Base-by-base conservation (phyloP, 2,888 invertebrate genomes). In the Oxystoma pomonae region DNA sequence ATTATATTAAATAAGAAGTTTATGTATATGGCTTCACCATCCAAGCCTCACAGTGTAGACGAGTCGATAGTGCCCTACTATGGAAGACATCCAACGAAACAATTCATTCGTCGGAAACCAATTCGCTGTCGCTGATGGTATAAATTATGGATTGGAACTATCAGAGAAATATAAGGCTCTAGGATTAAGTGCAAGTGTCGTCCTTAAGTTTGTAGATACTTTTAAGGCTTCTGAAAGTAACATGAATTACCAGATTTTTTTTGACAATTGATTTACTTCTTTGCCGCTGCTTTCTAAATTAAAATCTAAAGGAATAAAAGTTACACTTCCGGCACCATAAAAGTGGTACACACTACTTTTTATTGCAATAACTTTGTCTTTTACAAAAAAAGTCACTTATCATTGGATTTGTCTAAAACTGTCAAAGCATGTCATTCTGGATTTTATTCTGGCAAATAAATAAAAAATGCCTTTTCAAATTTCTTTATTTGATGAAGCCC, bases 1-100 rank as follows among this genome's bases (percentile, higher is more conserved):
- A 60, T 55, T 58, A n/a, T 55, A 49, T 21, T 67, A n/a, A 67
- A 63, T 63, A 63, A 65, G 20, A 65, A 63, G 57, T 65, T 63
- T 61, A 61, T 65, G 50, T 59, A 63, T 21, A 21, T 65, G 22
- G 62, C 62, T 12, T 62, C 61, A 1, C 1, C 22, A 2, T 64
- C 58, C 61, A 50, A 61, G 16, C n/a, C 1, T 21, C 22, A 17
- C 21, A 49, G 22, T 20, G 50, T 59, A 50, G 51, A 59, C 50
- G 51, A 50, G 51, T 59, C 51, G 2, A 59, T 59, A 51, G 51
- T 59, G 19, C 59, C 59, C 18, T 59, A 59, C 20, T 59, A 53
- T 59, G 51, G 51, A 51, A 5, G 59, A 12, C 50, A 59, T 20
- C 17, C 51, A 2, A 59, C 51, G n/a, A 59, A 59, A 51, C 50